Percentiles rank a stretch among this genome's conserved stretches.
phyloP scores from a whole-genome alignment of 2,888 invertebrate genomes.

The Callosobruchus maculatus region DNA sequence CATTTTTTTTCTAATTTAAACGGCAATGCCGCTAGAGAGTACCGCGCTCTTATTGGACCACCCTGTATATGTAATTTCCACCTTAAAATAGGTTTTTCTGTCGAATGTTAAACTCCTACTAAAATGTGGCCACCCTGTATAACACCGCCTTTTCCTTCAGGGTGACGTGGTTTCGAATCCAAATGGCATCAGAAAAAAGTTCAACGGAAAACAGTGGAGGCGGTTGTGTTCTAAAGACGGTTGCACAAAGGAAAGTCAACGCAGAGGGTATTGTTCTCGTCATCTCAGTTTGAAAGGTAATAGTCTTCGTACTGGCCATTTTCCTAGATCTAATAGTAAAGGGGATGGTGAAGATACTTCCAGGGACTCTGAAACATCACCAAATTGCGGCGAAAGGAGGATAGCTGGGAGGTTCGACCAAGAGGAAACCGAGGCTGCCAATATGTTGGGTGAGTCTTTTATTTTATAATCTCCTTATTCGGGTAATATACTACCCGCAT shows the following conservation, averaged over 20 bases:
- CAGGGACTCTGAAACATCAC: constrained; percentile 83
- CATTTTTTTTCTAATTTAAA: too few species aligned
- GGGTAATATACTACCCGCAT: too few species aligned
- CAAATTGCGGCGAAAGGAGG: constrained; percentile 70
- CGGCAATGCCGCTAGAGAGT: too few species aligned
- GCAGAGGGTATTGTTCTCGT: constrained; percentile 93
- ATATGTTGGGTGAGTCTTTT: constrained; percentile 74
- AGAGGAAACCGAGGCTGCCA: constrained; percentile 95
- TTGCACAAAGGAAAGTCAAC: constrained; percentile 95
- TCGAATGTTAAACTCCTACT: too few species aligned
- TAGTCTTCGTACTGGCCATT: constrained; percentile 49
- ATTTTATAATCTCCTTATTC: background rate
- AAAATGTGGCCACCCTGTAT: too few species aligned
- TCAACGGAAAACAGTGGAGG: constrained; percentile 99
- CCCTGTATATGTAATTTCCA: too few species aligned
- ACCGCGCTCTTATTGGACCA: too few species aligned
- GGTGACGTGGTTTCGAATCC: constrained; percentile 94
- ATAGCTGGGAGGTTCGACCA: constrained; percentile 83
- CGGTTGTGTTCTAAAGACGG: constrained; percentile 93
- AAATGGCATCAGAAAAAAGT: constrained; percentile 96
- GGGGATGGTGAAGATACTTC: constrained; percentile 80
- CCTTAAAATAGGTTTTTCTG: too few species aligned
- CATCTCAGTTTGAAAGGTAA: constrained; percentile 89
- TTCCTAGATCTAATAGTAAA: constrained; percentile 57
- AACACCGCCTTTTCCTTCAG: constrained; percentile 16